Base-by-base conservation (phyloP, 1,140 invertebrate species). In the Drosophila ananassae region DNA sequence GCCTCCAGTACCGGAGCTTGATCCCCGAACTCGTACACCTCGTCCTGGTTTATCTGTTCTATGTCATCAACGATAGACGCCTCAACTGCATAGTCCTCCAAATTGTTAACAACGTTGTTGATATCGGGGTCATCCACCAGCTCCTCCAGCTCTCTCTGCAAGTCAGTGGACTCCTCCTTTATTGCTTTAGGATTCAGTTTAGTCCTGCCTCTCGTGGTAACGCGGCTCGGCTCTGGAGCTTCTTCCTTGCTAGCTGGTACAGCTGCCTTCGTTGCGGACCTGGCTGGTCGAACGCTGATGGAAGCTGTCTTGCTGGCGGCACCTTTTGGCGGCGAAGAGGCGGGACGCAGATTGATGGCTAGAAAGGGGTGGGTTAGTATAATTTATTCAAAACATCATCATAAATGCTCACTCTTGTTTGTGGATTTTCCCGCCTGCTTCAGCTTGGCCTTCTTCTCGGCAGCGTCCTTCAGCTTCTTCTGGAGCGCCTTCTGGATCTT, bases 1-100 rank as follows among this genome's bases (percentile, higher is more conserved):
- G 30, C 21, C 21, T 12, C 51, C 4, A 13, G 24, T 2, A 0
- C 24, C 5, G 68, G 60, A 7, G 58, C 94, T 4, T 96, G 95
- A 64, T 91, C 90, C 12, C 91, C 81, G 41, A 91, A 90, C 10
- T 91, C 82, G 34, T 87, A 91, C 2, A 91, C 73, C 51, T 91
- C 76, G 24, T 68, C 54, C 6, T 55, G 48, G 12, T 56, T 55
- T n/a, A 10, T 21, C 10, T 6, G 21, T 1, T 62, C 66, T 12
- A 47, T 24, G 0, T 64, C 81, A 3, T 64, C 79, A 2, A 60
- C 32, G 17, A 39, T 32, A 41, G 10, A 58, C 13, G 48, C 51
- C 10, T 63, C 61, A 22, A 64, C 62, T 0, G 48, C 22, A 21
- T 80, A 48, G 25, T 75, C 66, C 0, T 22, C n/a, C 10, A 55